Evolutionary conservation across 2,888 invertebrate species (phyloP), one percentile per base, ranked within the genome.

Genomic region (Spialia ferax): DNA sequence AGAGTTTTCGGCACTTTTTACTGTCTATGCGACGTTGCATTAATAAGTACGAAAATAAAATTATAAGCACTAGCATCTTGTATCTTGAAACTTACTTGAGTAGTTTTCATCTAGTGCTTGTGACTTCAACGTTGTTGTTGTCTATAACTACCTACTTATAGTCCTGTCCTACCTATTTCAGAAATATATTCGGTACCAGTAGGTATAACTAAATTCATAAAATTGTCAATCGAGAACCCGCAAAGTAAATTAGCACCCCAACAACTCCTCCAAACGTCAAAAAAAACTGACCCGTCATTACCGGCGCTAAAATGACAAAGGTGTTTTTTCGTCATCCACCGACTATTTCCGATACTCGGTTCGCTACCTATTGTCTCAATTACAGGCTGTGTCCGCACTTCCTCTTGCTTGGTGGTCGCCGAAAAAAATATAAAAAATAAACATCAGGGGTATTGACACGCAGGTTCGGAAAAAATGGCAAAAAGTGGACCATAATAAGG

Each of bases 321-420:
- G 75, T 38, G 38, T 80, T 77, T 63, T 75, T 75, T 74, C 72
- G 73, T 78, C 79, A 77, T 72, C 73, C 63, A 71, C 75, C 74
- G 76, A 80, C 77, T 73, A 82, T 85, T 87, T 86, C 85, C 85
- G 86, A 81, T 78, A 38, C 20, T 20, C 38, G n/a, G 3, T 4
- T 38, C 79, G 80, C 77, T 75, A 72, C 74, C 80, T 82, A 84
- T 88, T 83, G 86, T 84, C 85, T 86, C 87, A 87, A 90, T 91
- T 88, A 90, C 72, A 84, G 86, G 75, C 76, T 78, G 77, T 75
- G 74, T 77, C 85, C 82, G 79, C 75, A 75, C 82, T 85, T 84
- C 84, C 87, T 85, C 84, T 80, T 74, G 73, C 78, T 77, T 79
- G 86, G 88, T 88, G 89, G 88, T 88, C 87, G 83, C 81, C 82